Base-by-base conservation (phyloP, 1,140 invertebrate genomes). In the Episyrphus balteatus region DNA sequence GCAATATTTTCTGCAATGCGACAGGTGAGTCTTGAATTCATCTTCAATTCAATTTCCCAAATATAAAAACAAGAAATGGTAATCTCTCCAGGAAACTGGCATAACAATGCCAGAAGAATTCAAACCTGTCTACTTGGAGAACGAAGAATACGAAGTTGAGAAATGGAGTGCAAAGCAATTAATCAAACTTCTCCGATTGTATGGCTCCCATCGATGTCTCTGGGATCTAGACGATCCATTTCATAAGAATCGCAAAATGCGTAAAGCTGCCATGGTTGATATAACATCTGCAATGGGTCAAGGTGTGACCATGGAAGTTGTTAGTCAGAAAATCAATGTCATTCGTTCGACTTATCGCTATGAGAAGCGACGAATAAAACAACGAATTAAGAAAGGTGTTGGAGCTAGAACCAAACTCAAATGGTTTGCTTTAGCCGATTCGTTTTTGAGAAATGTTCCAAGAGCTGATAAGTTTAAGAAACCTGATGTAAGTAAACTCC, bases 361-460 rank as follows among this genome's bases (percentile, higher is more conserved):
- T 44, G 50, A 51, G 31, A 51, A 51, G 31, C 36, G 39, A 15
- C 50, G 50, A 14, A 51, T 51, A 8, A 51, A 51, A 12, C 46
- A 51, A 18, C 34, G 50, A 3, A 51, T 47, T 6, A 15, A 40
- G 10, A 34, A 15, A 15, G 46, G 50, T 2, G 32, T 47, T 8
- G 46, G 46, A 21, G 41, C 46, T 2, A 44, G 37, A 15, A 51
- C 46, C 2, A 51, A 44, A 31, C 44, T 47, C 12, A 51, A 45
- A 33, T 51, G 50, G 50, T 51, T 51, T 18, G 50, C 50, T 38
- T 37, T 51, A 36, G 50, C 50, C 0, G 46, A 51, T 45, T 37
- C 45, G 1, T 51, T 51, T 44, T 14, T 51, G 18, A 47, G 46
- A 1, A 45, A 51, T 33, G 45, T 47, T 2, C 45, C 45, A 1